Evolutionary conservation across 2,888 invertebrate species (phyloP), one percentile per base, ranked within the genome.

Genomic region (Parnassius glacialis): DNA sequence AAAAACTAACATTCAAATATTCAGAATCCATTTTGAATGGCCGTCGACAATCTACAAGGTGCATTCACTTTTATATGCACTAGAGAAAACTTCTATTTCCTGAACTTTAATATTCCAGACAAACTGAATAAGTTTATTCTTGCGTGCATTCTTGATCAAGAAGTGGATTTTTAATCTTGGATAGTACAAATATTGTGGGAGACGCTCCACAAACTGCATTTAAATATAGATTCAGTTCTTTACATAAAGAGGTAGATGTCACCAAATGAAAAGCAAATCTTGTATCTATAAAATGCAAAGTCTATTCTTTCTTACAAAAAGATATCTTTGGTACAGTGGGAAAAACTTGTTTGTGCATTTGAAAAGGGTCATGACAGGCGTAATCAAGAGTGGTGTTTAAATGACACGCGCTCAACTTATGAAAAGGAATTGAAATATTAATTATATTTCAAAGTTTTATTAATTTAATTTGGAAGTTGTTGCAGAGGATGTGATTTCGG

Each of bases 271-370:
- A 70, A 67, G 70, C 65, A 68, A 70, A 69, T 68, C 62, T 54
- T 59, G 61, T 67, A 62, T 64, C 67, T 59, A 65, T 67, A 57
- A 67, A 70, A 69, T 65, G 75, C 72, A 76, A 79, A 80, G 77
- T 76, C 73, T 77, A 79, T 82, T 84, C 83, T 83, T 78, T 79
- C 72, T 73, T 67, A 66, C 61, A 79, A 75, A 81, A 83, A 81
- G 74, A 72, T 66, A 67, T 69, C 76, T 84, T 83, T 81, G 79
- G 74, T 75, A 81, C 77, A 84, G 81, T 81, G 69, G 70, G 67
- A 78, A 75, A 78, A 81, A 80, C 80, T 84, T 86, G 83, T 84
- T 85, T 85, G 80, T 76, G 78, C 65, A 77, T 76, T 85, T 80
- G 81, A 76, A 7, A 25, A 64, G 13, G n/a, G n/a, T n/a, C 45